A percentile compares a stretch with the other conserved stretches of the same genome.
Evolutionary conservation across 1,140 invertebrate species (phyloP).

Genomic region (Heliconius himera): DNA sequence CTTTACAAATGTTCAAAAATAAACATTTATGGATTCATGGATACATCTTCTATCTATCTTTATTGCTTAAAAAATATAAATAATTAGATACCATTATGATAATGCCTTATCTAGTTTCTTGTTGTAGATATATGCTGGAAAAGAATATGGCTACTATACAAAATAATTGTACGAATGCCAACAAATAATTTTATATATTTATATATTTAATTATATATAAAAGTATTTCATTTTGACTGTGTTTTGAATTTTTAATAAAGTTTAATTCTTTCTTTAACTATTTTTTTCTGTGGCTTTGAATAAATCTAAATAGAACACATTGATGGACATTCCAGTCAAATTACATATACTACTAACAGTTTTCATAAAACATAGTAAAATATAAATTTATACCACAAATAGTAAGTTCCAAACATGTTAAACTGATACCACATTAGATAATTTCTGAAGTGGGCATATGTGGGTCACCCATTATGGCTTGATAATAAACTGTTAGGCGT

Average conservation of each 20-base stretch:
- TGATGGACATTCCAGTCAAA: too few species aligned
- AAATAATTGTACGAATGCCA: too few species aligned
- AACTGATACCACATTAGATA: constrained; percentile 50
- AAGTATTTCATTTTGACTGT: too few species aligned
- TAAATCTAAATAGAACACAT: too few species aligned
- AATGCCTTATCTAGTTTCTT: neutral
- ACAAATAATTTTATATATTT: too few species aligned
- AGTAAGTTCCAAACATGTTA: neutral
- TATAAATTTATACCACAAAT: neutral
- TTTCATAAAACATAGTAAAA: neutral
- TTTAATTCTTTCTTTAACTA: too few species aligned
- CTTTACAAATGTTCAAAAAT: neutral
- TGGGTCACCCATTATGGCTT: constrained; percentile 54
- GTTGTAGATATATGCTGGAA: neutral
- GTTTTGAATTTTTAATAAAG: too few species aligned
- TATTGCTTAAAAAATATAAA: neutral
- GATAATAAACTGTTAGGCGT: constrained; percentile 44
- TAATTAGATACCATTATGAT: neutral
- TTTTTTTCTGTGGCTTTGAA: too few species aligned
- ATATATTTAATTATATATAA: too few species aligned
- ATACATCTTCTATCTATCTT: neutral
- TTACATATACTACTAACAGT: neutral
- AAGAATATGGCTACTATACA: neutral
- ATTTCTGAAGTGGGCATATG: constrained; percentile 54
- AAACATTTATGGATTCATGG: neutral